Evolutionary conservation across 2,113 vertebrate genomes (phyloP).

Genomic region (Benthochromis sp.): DNA sequence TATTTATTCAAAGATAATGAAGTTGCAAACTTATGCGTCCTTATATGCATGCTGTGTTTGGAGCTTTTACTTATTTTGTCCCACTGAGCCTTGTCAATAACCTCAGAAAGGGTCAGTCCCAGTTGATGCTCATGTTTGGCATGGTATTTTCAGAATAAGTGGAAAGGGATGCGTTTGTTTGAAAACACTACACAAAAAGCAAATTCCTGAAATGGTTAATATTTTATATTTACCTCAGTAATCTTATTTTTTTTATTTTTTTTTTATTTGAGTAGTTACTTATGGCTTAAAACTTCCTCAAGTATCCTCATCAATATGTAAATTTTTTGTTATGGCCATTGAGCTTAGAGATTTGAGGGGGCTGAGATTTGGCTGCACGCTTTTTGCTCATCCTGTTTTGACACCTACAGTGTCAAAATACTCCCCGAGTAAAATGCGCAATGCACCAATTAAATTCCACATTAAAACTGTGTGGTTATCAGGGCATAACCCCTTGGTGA

Average conservation of each 20-base stretch:
- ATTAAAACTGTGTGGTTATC: slow-evolving; percentile 44
- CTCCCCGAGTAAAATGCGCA: slow-evolving; percentile 49
- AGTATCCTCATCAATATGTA: slow-evolving; percentile 15
- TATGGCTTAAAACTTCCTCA: background rate
- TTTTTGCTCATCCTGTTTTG: slow-evolving; percentile 42
- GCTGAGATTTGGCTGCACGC: slow-evolving; percentile 3
- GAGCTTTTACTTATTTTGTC: background rate
- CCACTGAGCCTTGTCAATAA: background rate
- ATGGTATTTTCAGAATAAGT: background rate
- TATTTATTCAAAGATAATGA: slow-evolving; percentile 47
- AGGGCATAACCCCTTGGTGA: slow-evolving; percentile 40
- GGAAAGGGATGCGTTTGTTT: background rate
- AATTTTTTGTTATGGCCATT: slow-evolving; percentile 2
- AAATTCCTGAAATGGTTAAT: background rate
- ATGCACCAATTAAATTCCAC: slow-evolving; percentile 56
- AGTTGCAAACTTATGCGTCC: background rate
- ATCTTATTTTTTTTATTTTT: background rate
- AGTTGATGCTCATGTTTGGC: background rate
- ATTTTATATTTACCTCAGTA: background rate
- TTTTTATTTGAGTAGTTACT: background rate
- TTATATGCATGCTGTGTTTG: background rate
- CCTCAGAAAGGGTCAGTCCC: background rate
- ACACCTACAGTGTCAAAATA: slow-evolving; percentile 44
- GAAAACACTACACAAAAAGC: background rate
- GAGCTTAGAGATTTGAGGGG: slow-evolving; percentile 29